Percentiles rank a stretch among this genome's conserved stretches.
These are phyloP conservation scores for Sycophila texana DNA, from an alignment of 2,888 invertebrate species.

Conservation along the genomic window DNA sequence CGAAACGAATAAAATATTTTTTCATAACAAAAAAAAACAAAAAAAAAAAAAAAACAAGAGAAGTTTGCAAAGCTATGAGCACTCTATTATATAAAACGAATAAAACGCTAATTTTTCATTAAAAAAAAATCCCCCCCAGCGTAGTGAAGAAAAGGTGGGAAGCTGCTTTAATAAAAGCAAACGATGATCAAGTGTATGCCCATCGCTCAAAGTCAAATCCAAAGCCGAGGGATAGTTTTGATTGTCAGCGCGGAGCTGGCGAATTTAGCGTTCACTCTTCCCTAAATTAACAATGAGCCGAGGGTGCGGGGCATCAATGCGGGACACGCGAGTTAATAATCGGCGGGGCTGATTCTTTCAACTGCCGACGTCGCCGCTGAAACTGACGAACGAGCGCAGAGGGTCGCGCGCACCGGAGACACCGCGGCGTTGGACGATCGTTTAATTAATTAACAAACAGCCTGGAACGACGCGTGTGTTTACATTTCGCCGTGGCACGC, in stretches of 20 bases:
- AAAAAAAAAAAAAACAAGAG: too few species aligned
- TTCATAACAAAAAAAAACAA: too few species aligned
- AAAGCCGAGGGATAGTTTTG: neutral
- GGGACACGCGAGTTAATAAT: neutral
- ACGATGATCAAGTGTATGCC: constrained; percentile 1
- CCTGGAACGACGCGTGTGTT: constrained; percentile 4
- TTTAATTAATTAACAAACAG: constrained; percentile 34
- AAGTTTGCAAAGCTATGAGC: too few species aligned
- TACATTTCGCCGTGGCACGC: neutral
- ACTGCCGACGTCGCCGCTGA: neutral
- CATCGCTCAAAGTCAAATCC: constrained; percentile 12
- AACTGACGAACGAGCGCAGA: neutral
- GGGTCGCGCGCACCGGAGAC: neutral
- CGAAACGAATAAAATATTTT: too few species aligned
- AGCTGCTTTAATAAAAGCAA: neutral
- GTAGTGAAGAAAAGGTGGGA: too few species aligned
- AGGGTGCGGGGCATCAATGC: neutral
- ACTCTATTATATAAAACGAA: too few species aligned
- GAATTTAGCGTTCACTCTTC: constrained; percentile 12
- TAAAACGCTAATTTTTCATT: too few species aligned
- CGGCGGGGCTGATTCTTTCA: neutral
- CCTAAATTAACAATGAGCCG: constrained; percentile 17
- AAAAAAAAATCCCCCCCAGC: too few species aligned
- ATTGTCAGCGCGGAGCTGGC: neutral
- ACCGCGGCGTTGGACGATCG: neutral